Conservation (phyloP, 2,797 vertebrate genomes). For the Benthosema pterotum region DNA sequence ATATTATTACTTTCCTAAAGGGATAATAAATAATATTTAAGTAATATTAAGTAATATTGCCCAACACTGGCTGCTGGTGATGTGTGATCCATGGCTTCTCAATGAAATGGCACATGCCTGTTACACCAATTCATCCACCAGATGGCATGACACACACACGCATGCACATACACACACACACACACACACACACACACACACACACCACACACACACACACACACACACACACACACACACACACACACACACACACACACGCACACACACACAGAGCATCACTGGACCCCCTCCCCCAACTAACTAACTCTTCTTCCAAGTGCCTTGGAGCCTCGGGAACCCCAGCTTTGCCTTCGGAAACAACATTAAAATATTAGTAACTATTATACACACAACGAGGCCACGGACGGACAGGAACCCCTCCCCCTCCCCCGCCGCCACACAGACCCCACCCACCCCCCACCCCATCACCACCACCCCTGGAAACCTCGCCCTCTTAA, state of each 20-base stretch:
- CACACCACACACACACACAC: constrained; percentile 10
- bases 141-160: too few relatives aligned
- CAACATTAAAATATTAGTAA: constrained; percentile 73
- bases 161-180: constrained; percentile 9
- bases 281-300: constrained; percentile 75
- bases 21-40: too few relatives aligned
- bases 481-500: constrained; percentile 29
- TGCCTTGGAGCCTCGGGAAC: constrained; percentile 91
- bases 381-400: constrained; percentile 44
- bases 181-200: constrained; percentile 20
- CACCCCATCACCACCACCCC: constrained; percentile 54
- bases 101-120: too few relatives aligned
- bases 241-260: constrained; percentile 35
- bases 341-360: constrained; percentile 87
- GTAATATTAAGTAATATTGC: too few relatives aligned
- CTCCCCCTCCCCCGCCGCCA: constrained; percentile 75
- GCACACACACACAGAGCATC: constrained; percentile 47
- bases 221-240: neutral
- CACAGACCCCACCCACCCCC: constrained; percentile 39
- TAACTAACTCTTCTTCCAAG: constrained; percentile 90
- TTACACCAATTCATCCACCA: too few relatives aligned
- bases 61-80: too few relatives aligned
- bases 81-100: too few relatives aligned
- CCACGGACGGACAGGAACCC: too few relatives aligned
- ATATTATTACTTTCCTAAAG: too few relatives aligned